Evolutionary conservation across 92 coral and sea anemone genomes (phyloP).

Genomic region (Micromussa lordhowensis): DNA sequence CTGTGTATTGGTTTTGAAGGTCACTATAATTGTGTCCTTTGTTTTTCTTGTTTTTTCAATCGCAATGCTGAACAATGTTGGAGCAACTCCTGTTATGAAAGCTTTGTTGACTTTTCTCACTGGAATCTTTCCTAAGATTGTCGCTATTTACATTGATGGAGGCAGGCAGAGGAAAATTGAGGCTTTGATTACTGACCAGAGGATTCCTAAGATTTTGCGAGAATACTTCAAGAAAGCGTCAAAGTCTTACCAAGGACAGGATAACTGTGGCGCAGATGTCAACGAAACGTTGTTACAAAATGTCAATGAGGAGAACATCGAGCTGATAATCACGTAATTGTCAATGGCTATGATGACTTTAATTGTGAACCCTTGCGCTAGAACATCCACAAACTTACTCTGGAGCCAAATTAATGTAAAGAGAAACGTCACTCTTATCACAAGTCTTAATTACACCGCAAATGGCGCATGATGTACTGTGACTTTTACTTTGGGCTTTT

Average conservation of each 20-base stretch:
- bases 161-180: neutral
- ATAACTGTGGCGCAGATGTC: neutral
- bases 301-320: neutral
- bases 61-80: neutral
- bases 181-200: neutral
- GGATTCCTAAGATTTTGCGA: neutral
- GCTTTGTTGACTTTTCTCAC: slow-evolving; percentile 12
- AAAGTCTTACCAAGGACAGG: neutral
- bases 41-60: slow-evolving; percentile 11
- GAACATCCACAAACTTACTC: neutral
- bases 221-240: neutral
- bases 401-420: neutral
- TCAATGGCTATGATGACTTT: neutral
- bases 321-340: neutral
- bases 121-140: slow-evolving; percentile 32
- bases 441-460: neutral
- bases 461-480: too few relatives aligned
- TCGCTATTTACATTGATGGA: neutral
- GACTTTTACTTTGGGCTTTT: too few relatives aligned
- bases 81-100: neutral
- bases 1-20: slow-evolving; percentile 13
- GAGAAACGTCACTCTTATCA: too few relatives aligned
- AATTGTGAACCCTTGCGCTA: neutral
- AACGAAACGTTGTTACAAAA: neutral
- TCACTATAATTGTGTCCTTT: neutral